Evolutionary conservation across 2,797 vertebrate species (phyloP).

Genomic region (Loris lydekkerianus): DNA sequence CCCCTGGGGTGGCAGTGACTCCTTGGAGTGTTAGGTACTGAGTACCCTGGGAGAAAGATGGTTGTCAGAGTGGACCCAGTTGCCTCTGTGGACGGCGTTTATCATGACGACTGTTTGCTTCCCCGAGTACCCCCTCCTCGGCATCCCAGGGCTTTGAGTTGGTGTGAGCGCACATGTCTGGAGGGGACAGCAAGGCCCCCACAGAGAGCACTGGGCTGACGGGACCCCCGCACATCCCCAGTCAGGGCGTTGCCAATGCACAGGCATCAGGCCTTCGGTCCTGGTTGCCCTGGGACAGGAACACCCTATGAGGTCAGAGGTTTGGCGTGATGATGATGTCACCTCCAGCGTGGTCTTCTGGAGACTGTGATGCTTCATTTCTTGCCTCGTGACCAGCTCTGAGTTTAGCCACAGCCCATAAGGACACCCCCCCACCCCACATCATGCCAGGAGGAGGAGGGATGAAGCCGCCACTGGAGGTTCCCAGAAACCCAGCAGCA

Average conservation of each 20-base stretch:
- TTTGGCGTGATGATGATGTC: neutral
- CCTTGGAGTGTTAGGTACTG: neutral
- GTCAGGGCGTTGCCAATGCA: rapidly evolving
- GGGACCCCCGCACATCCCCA: rapidly evolving
- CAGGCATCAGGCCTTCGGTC: rapidly evolving
- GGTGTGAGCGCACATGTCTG: neutral
- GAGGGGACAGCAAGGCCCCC: neutral
- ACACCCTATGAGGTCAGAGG: slow-evolving; percentile 51
- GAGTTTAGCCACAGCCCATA: neutral
- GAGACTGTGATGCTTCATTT: neutral
- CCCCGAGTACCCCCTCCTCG: neutral
- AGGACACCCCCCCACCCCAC: neutral
- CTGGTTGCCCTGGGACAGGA: neutral
- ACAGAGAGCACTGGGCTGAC: rapidly evolving
- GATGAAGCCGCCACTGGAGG: neutral
- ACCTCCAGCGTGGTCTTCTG: neutral
- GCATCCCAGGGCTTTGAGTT: too few relatives aligned
- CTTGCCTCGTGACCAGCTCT: neutral
- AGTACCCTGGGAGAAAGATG: rapidly evolving
- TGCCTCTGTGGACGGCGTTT: neutral
- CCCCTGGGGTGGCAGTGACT: too few relatives aligned
- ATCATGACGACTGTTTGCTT: neutral
- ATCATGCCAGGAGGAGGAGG: neutral
- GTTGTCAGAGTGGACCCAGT: neutral
- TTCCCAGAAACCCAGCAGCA: neutral